Percentiles rank a stretch among this genome's conserved stretches.
These are phyloP conservation scores for Augochlorella aurata DNA, from an alignment of 2,888 invertebrate species.

Conservation along the genomic window DNA sequence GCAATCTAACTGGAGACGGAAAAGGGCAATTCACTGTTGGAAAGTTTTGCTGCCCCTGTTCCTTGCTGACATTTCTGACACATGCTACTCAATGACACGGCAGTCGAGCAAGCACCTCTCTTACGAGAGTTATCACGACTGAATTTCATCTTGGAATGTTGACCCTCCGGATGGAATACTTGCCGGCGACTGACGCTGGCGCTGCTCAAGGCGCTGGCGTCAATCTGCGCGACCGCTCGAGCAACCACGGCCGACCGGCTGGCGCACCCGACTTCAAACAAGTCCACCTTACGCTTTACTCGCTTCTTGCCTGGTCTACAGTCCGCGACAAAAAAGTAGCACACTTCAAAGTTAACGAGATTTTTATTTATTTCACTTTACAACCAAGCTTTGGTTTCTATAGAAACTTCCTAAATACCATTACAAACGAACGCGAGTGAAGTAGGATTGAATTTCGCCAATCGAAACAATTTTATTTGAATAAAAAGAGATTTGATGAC, in stretches of 20 bases:
- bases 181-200: constrained; percentile 57
- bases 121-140: constrained; percentile 62
- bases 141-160: constrained; percentile 70
- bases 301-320: constrained; percentile 20
- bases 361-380: no score
- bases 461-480: no score
- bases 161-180: constrained; percentile 62
- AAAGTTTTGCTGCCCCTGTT: no score
- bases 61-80: no score
- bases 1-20: constrained; percentile 10
- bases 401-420: no score
- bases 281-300: constrained; percentile 49
- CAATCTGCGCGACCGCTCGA: constrained; percentile 61
- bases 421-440: no score
- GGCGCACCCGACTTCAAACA: constrained; percentile 49
- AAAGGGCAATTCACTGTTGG: neutral
- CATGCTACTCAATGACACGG: constrained; percentile 9
- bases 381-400: no score
- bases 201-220: constrained; percentile 66
- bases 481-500: no score
- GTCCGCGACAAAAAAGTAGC: no score
- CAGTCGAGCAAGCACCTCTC: constrained; percentile 29
- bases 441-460: no score
- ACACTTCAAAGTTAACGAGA: no score
- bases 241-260: constrained; percentile 51